Evolutionary conservation across 2,888 invertebrate species (phyloP), one percentile per base, ranked within the genome.

Genomic region (Melangyna quadrimaculata): DNA sequence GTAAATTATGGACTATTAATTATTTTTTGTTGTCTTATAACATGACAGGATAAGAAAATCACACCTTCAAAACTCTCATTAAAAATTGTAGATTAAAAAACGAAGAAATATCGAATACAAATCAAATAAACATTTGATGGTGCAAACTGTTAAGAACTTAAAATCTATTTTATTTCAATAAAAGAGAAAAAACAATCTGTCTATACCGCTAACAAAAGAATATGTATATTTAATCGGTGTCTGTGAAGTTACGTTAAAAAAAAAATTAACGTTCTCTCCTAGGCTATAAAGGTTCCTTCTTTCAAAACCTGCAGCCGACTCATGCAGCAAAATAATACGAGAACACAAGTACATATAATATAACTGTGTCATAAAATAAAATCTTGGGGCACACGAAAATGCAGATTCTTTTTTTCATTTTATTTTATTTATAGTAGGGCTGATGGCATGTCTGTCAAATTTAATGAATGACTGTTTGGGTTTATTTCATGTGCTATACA

Each of bases 401-500:
- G 67, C 35, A 59, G 45, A 48, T 59, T 59, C 12, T 73, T 37
- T 12, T 48, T 35, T 32, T 35, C 14, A 37, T 35, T 29, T n/a
- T 24, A 27, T 29, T 19, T 65, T 65, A 65, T 48, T 65, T 32
- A 48, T 12, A 17, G n/a, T n/a, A 29, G 63, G 63, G 9, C 24
- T 55, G 22, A 57, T 24, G 55, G 43, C 53, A 63, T 73, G 61
- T 40, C 51, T 51, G 22, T 51, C 45, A 24, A 72, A 59, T 61
- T 59, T 73, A 59, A 73, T 73, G 57, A 59, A 71, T 45, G 67
- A 32, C 57, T 59, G 59, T 59, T 71, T 48, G 29, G 29, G 43
- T 67, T 67, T n/a, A 67, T 35, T 67, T 67, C 22, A 67, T 67
- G 67, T 22, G 51, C 14, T 35, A 35, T 24, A 65, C 24, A 9